These are phyloP conservation scores for Neoseiulus cucumeris DNA, from an alignment of 1,140 invertebrate genomes.

Conservation along the genomic window DNA sequence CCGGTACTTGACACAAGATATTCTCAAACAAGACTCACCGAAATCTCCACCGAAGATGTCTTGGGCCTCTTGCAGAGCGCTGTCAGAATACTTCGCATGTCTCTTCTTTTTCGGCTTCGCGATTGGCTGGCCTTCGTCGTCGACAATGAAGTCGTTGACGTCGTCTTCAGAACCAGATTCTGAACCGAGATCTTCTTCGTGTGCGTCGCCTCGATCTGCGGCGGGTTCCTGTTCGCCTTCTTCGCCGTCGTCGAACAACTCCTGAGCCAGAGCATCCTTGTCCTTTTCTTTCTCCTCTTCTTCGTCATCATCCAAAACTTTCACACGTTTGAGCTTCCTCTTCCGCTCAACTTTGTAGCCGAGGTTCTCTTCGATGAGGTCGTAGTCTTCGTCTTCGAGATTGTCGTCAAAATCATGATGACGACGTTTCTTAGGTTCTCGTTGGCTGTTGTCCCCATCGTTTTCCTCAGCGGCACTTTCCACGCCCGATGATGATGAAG, in stretches of 20 bases:
- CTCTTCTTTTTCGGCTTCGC: slow-evolving; percentile 57
- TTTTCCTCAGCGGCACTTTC: slow-evolving; percentile 50
- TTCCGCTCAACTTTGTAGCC: slow-evolving; percentile 74
- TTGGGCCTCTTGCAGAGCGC: slow-evolving; percentile 86
- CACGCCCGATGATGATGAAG: slow-evolving; percentile 22
- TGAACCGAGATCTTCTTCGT: background rate
- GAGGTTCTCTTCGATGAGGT: slow-evolving; percentile 85
- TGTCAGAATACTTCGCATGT: slow-evolving; percentile 58
- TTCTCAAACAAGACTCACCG: slow-evolving; percentile 14
- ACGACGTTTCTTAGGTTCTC: no score
- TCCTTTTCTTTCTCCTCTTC: slow-evolving; percentile 2
- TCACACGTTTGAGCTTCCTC: slow-evolving; percentile 60
- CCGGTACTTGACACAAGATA: background rate
- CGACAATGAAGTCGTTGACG: slow-evolving; percentile 90
- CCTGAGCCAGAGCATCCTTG: slow-evolving; percentile 4
- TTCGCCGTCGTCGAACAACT: slow-evolving; percentile 35
- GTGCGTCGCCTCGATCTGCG: background rate
- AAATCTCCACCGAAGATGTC: slow-evolving; percentile 98
- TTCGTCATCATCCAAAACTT: slow-evolving; percentile 1
- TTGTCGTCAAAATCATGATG: no score
- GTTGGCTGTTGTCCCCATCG: no score
- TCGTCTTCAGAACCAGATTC: slow-evolving; percentile 31
- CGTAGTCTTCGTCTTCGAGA: slow-evolving; percentile 34
- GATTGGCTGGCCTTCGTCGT: slow-evolving; percentile 80
- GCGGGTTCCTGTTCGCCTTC: slow-evolving; percentile 38